phyloP scores from a whole-genome alignment of 1,140 invertebrate genomes.

The Drosophila seguyi region DNA sequence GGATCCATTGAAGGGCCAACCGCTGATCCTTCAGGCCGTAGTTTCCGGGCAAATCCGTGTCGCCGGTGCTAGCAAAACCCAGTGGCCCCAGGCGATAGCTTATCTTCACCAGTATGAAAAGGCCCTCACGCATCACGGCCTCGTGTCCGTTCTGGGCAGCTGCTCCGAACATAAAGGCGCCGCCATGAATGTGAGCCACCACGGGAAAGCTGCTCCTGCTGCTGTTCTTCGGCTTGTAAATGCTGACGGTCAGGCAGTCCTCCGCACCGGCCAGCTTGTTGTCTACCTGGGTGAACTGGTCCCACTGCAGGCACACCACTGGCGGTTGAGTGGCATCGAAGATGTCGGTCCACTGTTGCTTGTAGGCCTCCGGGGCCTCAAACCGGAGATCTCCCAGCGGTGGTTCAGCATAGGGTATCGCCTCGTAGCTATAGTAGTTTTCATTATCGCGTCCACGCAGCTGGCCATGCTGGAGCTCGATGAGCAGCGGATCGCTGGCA shows the following conservation, averaged over 20 bases:
- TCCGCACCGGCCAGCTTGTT: constrained; percentile 67
- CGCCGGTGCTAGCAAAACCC: constrained; percentile 88
- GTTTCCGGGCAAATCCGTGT: constrained; percentile 87
- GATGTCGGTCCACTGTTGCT: constrained; percentile 34
- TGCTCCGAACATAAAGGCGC: constrained; percentile 86
- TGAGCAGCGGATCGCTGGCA: constrained; percentile 33
- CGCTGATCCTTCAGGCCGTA: constrained; percentile 89
- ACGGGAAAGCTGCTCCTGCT: constrained; percentile 77
- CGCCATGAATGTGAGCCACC: constrained; percentile 86
- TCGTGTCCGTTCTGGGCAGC: constrained; percentile 86
- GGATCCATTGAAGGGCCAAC: constrained; percentile 88
- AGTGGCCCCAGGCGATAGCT: constrained; percentile 89
- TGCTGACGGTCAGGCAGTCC: constrained; percentile 84
- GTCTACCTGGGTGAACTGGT: constrained; percentile 46
- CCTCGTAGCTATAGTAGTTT: constrained; percentile 85
- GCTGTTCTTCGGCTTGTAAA: constrained; percentile 75
- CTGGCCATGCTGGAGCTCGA: constrained; percentile 74
- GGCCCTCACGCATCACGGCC: constrained; percentile 87
- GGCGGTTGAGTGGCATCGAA: constrained; percentile 57
- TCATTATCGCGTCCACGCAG: constrained; percentile 86
- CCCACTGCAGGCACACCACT: constrained; percentile 60
- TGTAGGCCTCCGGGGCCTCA: constrained; percentile 46
- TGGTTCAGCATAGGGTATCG: constrained; percentile 86
- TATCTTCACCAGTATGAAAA: constrained; percentile 88
- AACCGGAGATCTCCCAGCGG: constrained; percentile 85